Evolutionary conservation across 2,888 invertebrate genomes (phyloP).

Genomic region (Melieria picta): DNA sequence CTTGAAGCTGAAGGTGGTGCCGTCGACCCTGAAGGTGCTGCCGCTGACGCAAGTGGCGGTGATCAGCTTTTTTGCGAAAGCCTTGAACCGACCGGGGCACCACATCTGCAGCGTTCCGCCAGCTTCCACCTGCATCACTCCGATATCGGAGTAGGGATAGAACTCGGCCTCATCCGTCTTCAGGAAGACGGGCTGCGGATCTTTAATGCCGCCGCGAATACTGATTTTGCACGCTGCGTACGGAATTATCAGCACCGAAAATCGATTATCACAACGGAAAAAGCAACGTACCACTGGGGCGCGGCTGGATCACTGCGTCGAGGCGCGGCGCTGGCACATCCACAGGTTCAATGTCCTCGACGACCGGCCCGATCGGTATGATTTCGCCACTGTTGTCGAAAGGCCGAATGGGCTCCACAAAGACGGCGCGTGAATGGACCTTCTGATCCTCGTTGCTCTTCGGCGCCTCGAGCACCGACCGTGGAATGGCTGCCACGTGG

Average conservation of each 20-base stretch:
- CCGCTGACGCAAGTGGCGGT: slow-evolving; percentile 59
- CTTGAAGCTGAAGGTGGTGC: slow-evolving; percentile 53
- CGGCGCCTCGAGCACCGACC: slow-evolving; percentile 38
- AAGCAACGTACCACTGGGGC: neutral
- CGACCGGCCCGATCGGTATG: neutral
- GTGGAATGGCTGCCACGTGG: slow-evolving; percentile 41
- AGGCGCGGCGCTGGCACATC: neutral
- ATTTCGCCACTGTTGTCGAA: neutral
- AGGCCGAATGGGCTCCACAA: too few relatives aligned
- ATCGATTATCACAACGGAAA: too few relatives aligned
- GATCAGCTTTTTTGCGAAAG: slow-evolving; percentile 48
- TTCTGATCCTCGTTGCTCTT: slow-evolving; percentile 5
- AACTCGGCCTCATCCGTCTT: slow-evolving; percentile 60
- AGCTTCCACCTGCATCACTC: slow-evolving; percentile 51
- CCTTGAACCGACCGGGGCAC: slow-evolving; percentile 56
- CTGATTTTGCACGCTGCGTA: slow-evolving; percentile 50
- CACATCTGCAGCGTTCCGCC: slow-evolving; percentile 57
- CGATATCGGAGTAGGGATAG: slow-evolving; percentile 53
- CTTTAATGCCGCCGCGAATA: slow-evolving; percentile 52
- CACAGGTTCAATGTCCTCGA: neutral
- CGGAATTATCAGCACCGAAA: neutral
- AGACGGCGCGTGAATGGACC: too few relatives aligned
- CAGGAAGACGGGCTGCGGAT: slow-evolving; percentile 72
- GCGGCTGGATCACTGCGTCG: neutral
- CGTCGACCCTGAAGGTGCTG: slow-evolving; percentile 54